A percentile compares a stretch with the other conserved stretches of the same genome.
These are phyloP conservation scores for Caradrina kadenii DNA, from an alignment of 2,888 invertebrate species.

Conservation along the genomic window DNA sequence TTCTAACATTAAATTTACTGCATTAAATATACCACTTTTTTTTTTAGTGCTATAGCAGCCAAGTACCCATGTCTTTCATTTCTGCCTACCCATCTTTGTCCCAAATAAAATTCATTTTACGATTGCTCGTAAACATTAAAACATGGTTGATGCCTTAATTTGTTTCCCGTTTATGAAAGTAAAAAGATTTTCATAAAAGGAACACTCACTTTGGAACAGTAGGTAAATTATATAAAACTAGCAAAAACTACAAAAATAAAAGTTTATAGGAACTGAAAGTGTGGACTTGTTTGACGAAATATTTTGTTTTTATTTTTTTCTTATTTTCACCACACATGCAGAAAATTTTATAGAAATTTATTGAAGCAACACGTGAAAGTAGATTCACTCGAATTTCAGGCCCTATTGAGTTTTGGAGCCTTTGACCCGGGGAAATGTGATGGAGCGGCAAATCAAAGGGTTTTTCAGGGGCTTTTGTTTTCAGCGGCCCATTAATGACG, in stretches of 20 bases:
- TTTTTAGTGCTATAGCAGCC: neutral
- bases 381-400: slow-evolving; percentile 80
- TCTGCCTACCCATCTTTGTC: slow-evolving; percentile 4
- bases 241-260: neutral
- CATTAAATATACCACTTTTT: neutral
- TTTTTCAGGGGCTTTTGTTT: slow-evolving; percentile 83
- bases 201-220: neutral
- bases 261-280: neutral
- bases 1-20: neutral
- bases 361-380: slow-evolving; percentile 66
- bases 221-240: slow-evolving; percentile 1
- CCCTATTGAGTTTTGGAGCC: slow-evolving; percentile 82
- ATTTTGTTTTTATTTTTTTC: slow-evolving; percentile 27
- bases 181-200: neutral
- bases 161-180: slow-evolving; percentile 36
- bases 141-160: slow-evolving; percentile 32
- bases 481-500: slow-evolving; percentile 77
- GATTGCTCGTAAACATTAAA: slow-evolving; percentile 47
- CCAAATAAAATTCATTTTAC: slow-evolving; percentile 46
- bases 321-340: slow-evolving; percentile 51
- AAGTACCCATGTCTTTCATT: slow-evolving; percentile 22
- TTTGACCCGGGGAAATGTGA: slow-evolving; percentile 85
- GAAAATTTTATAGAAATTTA: slow-evolving; percentile 61
- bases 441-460: slow-evolving; percentile 89
- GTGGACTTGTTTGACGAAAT: neutral